Evolutionary conservation across 2,888 invertebrate genomes (phyloP), one percentile per base, ranked within the genome.

Genomic region (Folsomia manolachei): DNA sequence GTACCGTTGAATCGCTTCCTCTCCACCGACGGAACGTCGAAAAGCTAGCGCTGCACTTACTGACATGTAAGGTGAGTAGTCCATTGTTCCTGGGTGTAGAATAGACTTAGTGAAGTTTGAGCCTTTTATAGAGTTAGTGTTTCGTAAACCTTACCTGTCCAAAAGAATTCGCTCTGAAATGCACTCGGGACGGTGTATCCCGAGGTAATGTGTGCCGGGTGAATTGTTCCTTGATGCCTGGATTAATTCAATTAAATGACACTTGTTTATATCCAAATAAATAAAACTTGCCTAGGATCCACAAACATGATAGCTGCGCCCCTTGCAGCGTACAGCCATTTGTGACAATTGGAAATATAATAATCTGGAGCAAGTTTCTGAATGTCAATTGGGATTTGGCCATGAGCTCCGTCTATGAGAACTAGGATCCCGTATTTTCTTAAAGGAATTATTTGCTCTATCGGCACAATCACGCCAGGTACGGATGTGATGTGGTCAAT

Each of bases 361-460:
- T 70, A 79, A 26, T 79, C 79, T 2, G 76, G 75, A 27, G 27
- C 68, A 7, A 79, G 52, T 0, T 71, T 68, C 0, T 67, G 60
- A 1, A 79, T 25, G 65, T 79, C 67, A 2, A 79, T 66, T 0
- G 76, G 75, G 19, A 79, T 63, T 21, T 77, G 77, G 7, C 79
- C 79, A 68, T 79, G 79, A 51, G 79, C 79, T 1, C 79, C 79
- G 63, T 79, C 79, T 18, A 79, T 75, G 18, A 79, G 52, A 19
- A 71, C 74, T 0, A 51, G 18, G 23, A 79, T 77, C 11, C 72
- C 72, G 1, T 71, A 61, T 14, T 21, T n/a, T 23, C 75, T 72
- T 1, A 77, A 27, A 0, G 79, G 76, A 21, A 77, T 79, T 0
- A 79, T 39, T 19, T 60, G n/a, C 0, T 77, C 74, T 18, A 79